Evolutionary conservation across 1,140 invertebrate genomes (phyloP), one percentile per base, ranked within the genome.

Genomic region (Polypedilum vanderplanki): DNA sequence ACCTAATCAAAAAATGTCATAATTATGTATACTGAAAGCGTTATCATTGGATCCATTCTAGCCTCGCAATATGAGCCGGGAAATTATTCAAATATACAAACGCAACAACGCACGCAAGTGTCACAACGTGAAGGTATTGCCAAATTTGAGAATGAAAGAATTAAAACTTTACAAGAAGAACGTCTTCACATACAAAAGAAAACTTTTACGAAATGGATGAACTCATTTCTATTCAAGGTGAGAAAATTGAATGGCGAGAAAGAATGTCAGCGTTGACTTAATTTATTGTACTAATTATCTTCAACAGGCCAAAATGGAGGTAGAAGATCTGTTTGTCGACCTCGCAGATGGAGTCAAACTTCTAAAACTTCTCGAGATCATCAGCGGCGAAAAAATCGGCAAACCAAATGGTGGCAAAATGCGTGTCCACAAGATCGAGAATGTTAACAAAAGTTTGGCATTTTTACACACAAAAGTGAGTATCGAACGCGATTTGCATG

Each of bases 171-270:
- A 80, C 96, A 98, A 82, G 95, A 98, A 83, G 97, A 99, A 86
- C 89, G 97, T 77, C 86, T 98, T 75, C 91, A 97, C 83, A 98
- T 99, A 79, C 98, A 99, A 85, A 99, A 99, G 88, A 99, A 99
- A 84, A 99, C 98, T 7, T 99, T 99, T 85, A 99, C 98, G 79
- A 99, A 99, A 96, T 99, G 97, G 98, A 96, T 98, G 89, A 99
- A 99, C 85, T 97, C 96, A 1, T 99, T 98, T 85, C 85, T 99
- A 77, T 90, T 94, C 81, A 98, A 97, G 90, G 96, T 96, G 83
- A 83, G 79, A 79, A n/a, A 74, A 24, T 33, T 22, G 76, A 65
- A 46, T 9, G 74, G 41, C n/a, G 5, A 3, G 24, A 10, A 17
- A 17, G n/a, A 17, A 12, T 33, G 22, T 10, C 20, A 10, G 1